These are phyloP conservation scores for Coreius guichenoti DNA, from an alignment of 2,797 vertebrate genomes.

Conservation along the genomic window DNA sequence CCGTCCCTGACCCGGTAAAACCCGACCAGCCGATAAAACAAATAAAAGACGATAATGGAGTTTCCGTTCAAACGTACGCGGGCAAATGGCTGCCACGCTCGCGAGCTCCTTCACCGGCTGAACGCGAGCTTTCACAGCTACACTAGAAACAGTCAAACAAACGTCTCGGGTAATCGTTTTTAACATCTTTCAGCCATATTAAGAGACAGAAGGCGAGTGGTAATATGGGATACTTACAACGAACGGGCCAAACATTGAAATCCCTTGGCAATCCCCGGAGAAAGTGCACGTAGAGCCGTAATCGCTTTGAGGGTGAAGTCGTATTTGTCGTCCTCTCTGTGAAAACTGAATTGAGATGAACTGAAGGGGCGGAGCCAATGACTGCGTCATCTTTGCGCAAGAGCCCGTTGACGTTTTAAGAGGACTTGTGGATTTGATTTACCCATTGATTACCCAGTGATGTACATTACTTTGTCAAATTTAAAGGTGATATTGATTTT, in stretches of 20 bases:
- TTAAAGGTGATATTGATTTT: not conserved
- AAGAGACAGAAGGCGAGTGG: not conserved
- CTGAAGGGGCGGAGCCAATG: slow-evolving; percentile 46
- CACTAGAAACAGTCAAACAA: slow-evolving; percentile 9
- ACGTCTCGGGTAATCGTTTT: not conserved
- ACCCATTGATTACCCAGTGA: not conserved
- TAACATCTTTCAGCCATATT: not conserved
- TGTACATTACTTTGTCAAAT: not conserved
- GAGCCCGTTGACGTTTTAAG: slow-evolving; percentile 61
- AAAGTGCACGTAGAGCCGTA: slow-evolving; percentile 79
- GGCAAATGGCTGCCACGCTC: slow-evolving; percentile 50
- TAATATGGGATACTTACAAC: slow-evolving; percentile 77
- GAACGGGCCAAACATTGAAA: slow-evolving; percentile 86
- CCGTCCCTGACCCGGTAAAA: not conserved
- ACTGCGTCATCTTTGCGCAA: slow-evolving; percentile 76
- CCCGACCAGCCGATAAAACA: not conserved
- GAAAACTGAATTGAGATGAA: slow-evolving; percentile 68
- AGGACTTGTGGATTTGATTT: slow-evolving; percentile 51
- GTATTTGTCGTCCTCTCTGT: slow-evolving; percentile 80
- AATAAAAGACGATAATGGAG: not conserved
- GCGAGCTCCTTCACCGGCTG: slow-evolving; percentile 41
- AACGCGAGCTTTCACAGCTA: slow-evolving; percentile 7
- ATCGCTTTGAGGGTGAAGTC: slow-evolving; percentile 70
- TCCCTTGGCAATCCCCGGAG: slow-evolving; percentile 82
- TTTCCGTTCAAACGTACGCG: slow-evolving; percentile 36